Conservation (phyloP, 2,113 vertebrate species). For the Eurystomus gularis region DNA sequence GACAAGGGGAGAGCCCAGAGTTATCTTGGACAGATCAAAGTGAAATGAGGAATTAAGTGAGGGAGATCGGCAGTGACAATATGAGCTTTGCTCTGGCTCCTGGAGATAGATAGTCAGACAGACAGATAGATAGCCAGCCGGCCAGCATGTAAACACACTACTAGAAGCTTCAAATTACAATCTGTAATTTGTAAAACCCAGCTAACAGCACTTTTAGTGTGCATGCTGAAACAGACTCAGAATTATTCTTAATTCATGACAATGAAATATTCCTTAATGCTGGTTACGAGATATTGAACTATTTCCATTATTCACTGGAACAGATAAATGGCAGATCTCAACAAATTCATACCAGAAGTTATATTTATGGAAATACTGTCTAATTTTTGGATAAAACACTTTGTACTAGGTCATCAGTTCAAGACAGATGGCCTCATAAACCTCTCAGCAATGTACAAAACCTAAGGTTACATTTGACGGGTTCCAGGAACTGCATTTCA, state of each 20-base stretch:
- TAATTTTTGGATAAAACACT: conserved; percentile 13
- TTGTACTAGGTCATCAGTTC: neutral
- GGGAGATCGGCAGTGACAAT: neutral
- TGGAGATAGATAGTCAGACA: neutral
- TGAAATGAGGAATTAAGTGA: neutral
- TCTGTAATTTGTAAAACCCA: neutral
- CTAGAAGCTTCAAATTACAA: neutral
- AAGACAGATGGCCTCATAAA: conserved; percentile 44
- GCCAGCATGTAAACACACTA: neutral
- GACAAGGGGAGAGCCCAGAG: neutral
- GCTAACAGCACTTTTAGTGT: neutral
- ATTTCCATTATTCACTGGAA: neutral
- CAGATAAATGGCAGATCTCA: neutral
- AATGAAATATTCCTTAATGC: neutral
- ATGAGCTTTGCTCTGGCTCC: neutral
- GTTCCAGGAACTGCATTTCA: conserved; percentile 6
- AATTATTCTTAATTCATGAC: neutral
- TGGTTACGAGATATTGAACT: neutral
- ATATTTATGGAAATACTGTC: neutral
- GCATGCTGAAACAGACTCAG: neutral
- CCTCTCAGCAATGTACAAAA: conserved; percentile 27
- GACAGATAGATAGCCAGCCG: neutral
- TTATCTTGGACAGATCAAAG: neutral
- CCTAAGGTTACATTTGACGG: neutral
- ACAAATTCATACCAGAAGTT: neutral